These are phyloP conservation scores for Tetraneura akinire DNA, from an alignment of 1,140 invertebrate species.

Conservation along the genomic window DNA sequence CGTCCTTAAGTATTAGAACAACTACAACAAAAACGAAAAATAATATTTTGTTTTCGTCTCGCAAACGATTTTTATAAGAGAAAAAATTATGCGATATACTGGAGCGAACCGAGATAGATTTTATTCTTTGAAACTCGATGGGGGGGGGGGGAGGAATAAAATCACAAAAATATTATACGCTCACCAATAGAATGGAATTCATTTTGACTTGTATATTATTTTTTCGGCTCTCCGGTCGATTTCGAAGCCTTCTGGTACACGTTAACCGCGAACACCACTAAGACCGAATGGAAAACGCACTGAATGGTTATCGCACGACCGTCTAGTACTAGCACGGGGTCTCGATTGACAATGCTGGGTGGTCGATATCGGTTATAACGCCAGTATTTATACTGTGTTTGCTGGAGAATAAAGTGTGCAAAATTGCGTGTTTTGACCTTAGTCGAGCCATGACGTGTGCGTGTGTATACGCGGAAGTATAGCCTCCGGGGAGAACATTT, in stretches of 20 bases:
- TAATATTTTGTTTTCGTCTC: too few species aligned
- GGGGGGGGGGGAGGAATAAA: too few species aligned
- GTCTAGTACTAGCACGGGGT: not conserved
- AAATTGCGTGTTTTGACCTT: not conserved
- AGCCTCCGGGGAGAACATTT: not conserved
- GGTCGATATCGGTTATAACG: not conserved
- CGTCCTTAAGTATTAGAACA: too few species aligned
- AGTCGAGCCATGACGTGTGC: not conserved
- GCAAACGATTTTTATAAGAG: too few species aligned
- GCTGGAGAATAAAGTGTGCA: not conserved
- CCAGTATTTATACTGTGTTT: constrained; percentile 19
- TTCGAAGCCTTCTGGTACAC: constrained; percentile 12
- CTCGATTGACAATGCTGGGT: constrained; percentile 15
- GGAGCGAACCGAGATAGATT: too few species aligned
- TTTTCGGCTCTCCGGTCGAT: not conserved
- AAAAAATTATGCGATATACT: too few species aligned
- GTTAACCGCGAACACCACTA: constrained; percentile 7
- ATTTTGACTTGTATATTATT: too few species aligned
- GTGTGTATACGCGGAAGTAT: not conserved
- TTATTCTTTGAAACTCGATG: too few species aligned
- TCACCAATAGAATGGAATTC: not conserved
- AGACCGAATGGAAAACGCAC: not conserved
- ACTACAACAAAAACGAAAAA: too few species aligned
- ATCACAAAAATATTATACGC: too few species aligned
- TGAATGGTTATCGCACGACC: not conserved